A percentile compares a stretch with the other conserved stretches of the same genome.
Evolutionary conservation across 2,888 invertebrate species (phyloP).

Genomic region (Drosophila macrothrix): DNA sequence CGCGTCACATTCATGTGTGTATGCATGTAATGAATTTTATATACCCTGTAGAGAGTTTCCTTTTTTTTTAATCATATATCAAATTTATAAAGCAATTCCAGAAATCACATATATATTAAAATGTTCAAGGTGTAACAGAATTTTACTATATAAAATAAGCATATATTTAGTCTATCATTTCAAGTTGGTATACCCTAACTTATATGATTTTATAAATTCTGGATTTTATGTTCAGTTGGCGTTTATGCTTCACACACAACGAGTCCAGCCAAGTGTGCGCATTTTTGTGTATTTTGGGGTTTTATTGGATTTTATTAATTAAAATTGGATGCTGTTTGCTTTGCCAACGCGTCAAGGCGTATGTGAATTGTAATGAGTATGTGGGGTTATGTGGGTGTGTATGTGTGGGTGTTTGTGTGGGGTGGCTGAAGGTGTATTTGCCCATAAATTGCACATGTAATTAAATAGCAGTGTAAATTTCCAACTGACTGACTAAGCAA

Average conservation of each 20-base stretch:
- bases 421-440: constrained; percentile 9
- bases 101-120: neutral
- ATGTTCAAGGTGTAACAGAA: neutral
- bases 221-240: constrained; percentile 44
- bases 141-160: neutral
- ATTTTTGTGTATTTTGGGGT: constrained; percentile 31
- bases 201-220: constrained; percentile 2
- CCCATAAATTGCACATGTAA: constrained; percentile 60
- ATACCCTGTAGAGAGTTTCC: constrained; percentile 21
- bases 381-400: neutral
- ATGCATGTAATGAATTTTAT: neutral
- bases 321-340: constrained; percentile 63
- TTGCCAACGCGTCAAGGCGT: constrained; percentile 56
- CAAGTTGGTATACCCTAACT: neutral
- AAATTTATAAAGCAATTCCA: neutral
- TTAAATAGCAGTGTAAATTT: constrained; percentile 60
- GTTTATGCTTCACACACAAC: constrained; percentile 50
- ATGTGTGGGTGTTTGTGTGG: neutral
- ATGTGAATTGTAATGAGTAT: constrained; percentile 12
- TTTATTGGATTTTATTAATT: constrained; percentile 73
- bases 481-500: constrained; percentile 48
- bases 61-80: too few relatives aligned
- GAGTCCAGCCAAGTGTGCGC: constrained; percentile 19
- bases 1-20: constrained; percentile 24
- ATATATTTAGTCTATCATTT: neutral